Evolutionary conservation across 1,140 invertebrate species (phyloP).

Genomic region (Triops cancriformis): DNA sequence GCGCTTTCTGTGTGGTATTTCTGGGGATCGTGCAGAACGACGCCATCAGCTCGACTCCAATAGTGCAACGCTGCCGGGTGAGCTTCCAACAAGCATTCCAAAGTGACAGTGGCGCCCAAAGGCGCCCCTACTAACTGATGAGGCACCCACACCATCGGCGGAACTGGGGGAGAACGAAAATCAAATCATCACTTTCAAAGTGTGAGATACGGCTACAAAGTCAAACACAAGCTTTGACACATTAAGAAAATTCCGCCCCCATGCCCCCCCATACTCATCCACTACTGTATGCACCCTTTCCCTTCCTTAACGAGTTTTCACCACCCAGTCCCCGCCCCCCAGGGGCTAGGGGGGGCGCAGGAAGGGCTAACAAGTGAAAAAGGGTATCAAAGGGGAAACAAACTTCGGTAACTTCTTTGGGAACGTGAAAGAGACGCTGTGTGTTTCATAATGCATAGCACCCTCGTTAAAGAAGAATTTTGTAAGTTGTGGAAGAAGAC

Average conservation of each 20-base stretch:
- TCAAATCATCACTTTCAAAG: neutral
- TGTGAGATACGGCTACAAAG: neutral
- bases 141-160: slow-evolving; percentile 25
- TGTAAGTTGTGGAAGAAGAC: neutral
- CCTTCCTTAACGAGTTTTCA: neutral
- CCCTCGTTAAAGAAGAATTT: no score
- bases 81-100: slow-evolving; percentile 83
- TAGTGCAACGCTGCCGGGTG: slow-evolving; percentile 84
- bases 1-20: slow-evolving; percentile 61
- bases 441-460: no score
- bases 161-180: slow-evolving; percentile 20
- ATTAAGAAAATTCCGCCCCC: neutral
- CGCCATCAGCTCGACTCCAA: slow-evolving; percentile 76
- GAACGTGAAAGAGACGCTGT: no score
- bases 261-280: neutral
- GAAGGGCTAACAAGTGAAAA: no score
- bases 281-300: neutral
- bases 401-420: no score
- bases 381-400: no score
- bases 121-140: slow-evolving; percentile 45
- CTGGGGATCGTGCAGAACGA: slow-evolving; percentile 74
- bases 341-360: no score
- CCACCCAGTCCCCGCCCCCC: neutral
- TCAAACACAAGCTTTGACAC: slow-evolving; percentile 3
- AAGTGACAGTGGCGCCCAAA: slow-evolving; percentile 64